Evolutionary conservation across 2,888 invertebrate genomes (phyloP), one percentile per base, ranked within the genome.

Genomic region (Platynereis dumerilii): DNA sequence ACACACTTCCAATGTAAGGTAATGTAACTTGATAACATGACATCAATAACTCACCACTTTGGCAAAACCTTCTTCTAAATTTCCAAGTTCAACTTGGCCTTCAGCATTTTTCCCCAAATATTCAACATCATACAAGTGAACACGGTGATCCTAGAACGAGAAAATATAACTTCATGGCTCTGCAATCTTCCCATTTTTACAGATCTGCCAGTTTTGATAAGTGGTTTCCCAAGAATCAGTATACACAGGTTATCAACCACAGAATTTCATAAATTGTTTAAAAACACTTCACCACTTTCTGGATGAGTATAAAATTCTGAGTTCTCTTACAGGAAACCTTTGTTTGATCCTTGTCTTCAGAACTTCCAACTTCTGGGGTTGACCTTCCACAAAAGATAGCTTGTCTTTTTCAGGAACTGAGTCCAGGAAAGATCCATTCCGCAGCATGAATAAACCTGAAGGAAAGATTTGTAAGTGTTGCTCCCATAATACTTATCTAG

Each of bases 361-460:
- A 27, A 60, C 52, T 2, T 53, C 15, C 29, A 60, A 22, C 22
- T 60, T 60, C 7, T 27, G 24, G 2, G 52, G 20, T 27, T 61
- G n/a, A 17, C 27, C 39, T n/a, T 61, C 61, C 5, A 55, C 27
- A 53, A 61, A 61, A 2, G 5, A 3, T n/a, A 5, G n/a, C 26
- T 55, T 29, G n/a, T 61, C 29, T 26, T 61, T 42, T 28, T 54
- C 42, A 1, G 69, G 68, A 10, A 72, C 42, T 44, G 42, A 48
- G 0, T 63, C 52, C 42, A 68, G 42, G 57, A 71, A 72, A 20
- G 53, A 53, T 20, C 63, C 57, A 53, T 68, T 58, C n/a, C 72
- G 52, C 15, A 72, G 39, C 67, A 72, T 42, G 57, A 72, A 71
- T 15, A 72, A 22, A 24, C 70, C 72, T 69, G 64, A 5, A 63